Percentiles rank a stretch among this genome's conserved stretches.
Conservation (phyloP, 2,113 vertebrate genomes). For the Nanger granti region DNA sequence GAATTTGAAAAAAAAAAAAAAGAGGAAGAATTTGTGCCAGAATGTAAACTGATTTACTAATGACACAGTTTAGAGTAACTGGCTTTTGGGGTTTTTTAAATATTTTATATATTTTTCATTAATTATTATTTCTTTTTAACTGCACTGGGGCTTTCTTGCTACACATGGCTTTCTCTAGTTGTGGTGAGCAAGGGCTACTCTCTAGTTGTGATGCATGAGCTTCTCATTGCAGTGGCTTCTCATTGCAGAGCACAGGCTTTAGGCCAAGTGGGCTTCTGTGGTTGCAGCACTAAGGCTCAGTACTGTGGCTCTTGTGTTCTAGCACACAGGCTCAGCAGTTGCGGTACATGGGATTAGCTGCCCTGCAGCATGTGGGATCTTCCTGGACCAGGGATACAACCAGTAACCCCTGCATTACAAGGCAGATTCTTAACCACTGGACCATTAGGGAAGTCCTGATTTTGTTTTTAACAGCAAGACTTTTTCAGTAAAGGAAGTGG, state of each 20-base stretch:
- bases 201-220: background rate
- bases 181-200: background rate
- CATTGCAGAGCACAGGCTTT: background rate
- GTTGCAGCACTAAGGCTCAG: background rate
- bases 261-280: background rate
- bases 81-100: rapidly evolving
- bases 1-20: background rate
- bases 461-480: background rate
- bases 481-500: background rate
- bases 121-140: background rate
- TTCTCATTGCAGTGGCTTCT: background rate
- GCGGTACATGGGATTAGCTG: background rate
- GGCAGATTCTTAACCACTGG: background rate
- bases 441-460: background rate
- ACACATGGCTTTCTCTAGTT: background rate
- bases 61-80: background rate
- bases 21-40: background rate
- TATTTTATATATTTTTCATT: background rate
- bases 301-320: background rate
- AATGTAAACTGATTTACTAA: background rate
- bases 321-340: background rate
- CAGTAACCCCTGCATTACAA: background rate
- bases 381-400: background rate
- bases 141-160: background rate
- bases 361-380: background rate